Evolutionary conservation across 2,797 vertebrate genomes (phyloP).

Genomic region (Enteromius fasciolatus): DNA sequence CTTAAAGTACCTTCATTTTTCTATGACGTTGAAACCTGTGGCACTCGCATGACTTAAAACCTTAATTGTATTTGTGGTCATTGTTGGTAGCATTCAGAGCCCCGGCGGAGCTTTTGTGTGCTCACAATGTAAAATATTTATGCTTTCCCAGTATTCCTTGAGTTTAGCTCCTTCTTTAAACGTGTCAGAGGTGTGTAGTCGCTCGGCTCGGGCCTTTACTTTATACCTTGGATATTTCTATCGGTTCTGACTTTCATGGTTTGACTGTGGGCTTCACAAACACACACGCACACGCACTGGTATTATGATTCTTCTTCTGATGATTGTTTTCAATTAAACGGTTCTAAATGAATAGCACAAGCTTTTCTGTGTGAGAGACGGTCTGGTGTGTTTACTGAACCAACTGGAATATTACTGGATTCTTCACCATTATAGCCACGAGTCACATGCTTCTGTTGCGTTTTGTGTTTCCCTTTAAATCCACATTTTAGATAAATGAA

Average conservation of each 20-base stretch:
- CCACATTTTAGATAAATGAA: neutral
- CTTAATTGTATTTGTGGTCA: constrained; percentile 80
- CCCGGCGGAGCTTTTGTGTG: constrained; percentile 78
- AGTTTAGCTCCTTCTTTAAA: constrained; percentile 75
- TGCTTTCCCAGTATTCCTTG: constrained; percentile 76
- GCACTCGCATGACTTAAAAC: constrained; percentile 82
- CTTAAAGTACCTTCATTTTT: constrained; percentile 76
- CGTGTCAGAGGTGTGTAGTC: constrained; percentile 73
- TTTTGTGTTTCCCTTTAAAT: constrained; percentile 1
- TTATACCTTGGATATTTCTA: constrained; percentile 71
- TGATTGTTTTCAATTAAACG: constrained; percentile 61
- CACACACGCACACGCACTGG: constrained; percentile 47
- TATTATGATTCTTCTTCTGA: constrained; percentile 52
- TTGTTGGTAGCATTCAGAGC: constrained; percentile 78
- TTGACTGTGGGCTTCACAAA: constrained; percentile 64
- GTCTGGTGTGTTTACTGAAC: constrained; percentile 10
- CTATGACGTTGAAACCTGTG: constrained; percentile 78
- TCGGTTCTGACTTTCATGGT: constrained; percentile 63
- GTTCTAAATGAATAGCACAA: constrained; percentile 79
- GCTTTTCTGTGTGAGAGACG: constrained; percentile 23
- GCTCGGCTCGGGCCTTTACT: constrained; percentile 73
- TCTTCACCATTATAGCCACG: neutral
- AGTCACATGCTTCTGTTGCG: neutral
- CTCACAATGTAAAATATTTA: constrained; percentile 76
- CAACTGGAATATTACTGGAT: neutral